Base-by-base conservation (phyloP, 2,888 invertebrate species). In the Tribolium freemani region DNA sequence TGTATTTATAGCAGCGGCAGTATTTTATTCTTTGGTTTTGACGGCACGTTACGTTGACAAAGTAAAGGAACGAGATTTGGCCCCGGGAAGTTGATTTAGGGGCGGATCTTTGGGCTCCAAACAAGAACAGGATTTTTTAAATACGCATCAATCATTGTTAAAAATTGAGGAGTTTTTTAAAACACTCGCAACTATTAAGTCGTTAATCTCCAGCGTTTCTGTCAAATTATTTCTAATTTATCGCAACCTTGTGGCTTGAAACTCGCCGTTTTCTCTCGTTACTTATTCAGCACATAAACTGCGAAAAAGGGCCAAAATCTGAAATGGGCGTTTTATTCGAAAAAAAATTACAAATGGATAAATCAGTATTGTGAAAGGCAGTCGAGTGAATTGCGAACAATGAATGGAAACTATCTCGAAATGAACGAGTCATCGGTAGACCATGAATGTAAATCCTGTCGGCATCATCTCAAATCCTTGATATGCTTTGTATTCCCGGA, bases 401-500 rank as follows among this genome's bases (percentile, higher is more conserved):
- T 58, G 58, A 38, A 26, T 10, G 10, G 10, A 21, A 45, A 45
- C 58, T 38, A 58, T 56, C 9, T 56, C 58, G 13, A 58, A 58
- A 58, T 38, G 58, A 58, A 16, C n/a, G n/a, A n/a, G n/a, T n/a
- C n/a, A 13, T 45, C 13, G 38, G 58, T 38, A 38, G 16, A 54
- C 45, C 58, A 58, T 45, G 45, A 44, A 45, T 45, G 58, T 45
- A 45, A 58, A 58, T 58, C 58, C 45, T 9, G 58, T 13, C 38
- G 58, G 58, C 31, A 45, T 44, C 58, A 58, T 58, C 58, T 16
- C 11, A 13, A 45, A 58, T 58, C 45, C 51, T 54, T 45, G 58
- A 58, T 58, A 58, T 58, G 58, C 21, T 56, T 31, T 30, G 16
- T 56, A 30, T 30, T 56, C 21, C 56, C 56, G 56, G 56, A 56